Conservation (phyloP, 2,113 vertebrate genomes). For the Macrotis lagotis region DNA sequence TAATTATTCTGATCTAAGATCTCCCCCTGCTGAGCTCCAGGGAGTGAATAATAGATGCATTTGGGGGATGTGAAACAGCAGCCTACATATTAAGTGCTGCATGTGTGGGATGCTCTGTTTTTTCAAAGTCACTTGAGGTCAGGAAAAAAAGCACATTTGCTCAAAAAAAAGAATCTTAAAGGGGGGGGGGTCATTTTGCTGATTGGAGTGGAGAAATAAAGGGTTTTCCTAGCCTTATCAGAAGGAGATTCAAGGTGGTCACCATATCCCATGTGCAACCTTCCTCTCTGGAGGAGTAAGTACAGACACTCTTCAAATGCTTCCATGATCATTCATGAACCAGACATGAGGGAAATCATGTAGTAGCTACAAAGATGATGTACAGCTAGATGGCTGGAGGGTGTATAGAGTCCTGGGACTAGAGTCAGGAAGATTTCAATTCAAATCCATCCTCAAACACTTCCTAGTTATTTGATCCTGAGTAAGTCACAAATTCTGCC, state of each 20-base stretch:
- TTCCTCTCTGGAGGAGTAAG: background rate
- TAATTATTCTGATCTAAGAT: conserved; percentile 73
- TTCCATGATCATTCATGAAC: background rate
- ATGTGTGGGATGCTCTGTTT: conserved; percentile 64
- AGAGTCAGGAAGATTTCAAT: background rate
- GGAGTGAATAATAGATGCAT: conserved; percentile 73
- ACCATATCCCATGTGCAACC: background rate
- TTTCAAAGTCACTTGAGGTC: conserved; percentile 72
- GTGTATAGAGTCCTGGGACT: background rate
- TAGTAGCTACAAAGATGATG: background rate
- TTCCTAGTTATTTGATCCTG: background rate
- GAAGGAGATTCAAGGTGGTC: background rate
- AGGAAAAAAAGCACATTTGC: conserved; percentile 69
- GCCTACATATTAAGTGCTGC: conserved; percentile 70
- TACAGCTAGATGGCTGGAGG: background rate
- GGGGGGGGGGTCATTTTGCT: background rate
- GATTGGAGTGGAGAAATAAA: background rate
- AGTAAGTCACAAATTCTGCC: background rate
- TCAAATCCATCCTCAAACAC: background rate
- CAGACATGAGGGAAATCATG: background rate
- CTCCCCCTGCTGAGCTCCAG: conserved; percentile 64
- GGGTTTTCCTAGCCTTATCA: background rate
- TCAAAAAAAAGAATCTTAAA: background rate
- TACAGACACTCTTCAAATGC: background rate
- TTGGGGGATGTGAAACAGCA: conserved; percentile 44